These are phyloP conservation scores for Hozukius guyotensis DNA, from an alignment of 2,797 vertebrate genomes.

Conservation along the genomic window DNA sequence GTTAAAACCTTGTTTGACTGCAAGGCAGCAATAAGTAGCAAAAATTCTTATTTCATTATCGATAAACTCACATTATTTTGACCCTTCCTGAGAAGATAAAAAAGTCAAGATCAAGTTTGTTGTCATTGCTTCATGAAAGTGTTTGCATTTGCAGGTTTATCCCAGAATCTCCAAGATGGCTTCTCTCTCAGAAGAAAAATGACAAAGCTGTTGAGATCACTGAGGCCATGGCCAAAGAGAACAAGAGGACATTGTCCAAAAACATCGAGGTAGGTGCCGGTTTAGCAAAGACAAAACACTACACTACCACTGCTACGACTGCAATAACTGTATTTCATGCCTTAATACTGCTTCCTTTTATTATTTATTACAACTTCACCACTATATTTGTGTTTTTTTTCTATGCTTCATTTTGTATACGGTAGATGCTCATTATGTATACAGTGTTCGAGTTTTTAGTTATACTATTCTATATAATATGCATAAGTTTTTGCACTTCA, in stretches of 20 bases:
- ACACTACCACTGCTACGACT: background rate
- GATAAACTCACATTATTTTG: background rate
- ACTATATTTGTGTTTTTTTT: background rate
- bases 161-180: slow-evolving; percentile 96
- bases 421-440: background rate
- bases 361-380: background rate
- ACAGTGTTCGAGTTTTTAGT: background rate
- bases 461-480: too few species aligned
- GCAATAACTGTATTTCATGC: background rate
- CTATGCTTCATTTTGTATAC: background rate
- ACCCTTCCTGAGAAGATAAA: background rate
- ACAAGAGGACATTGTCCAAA: slow-evolving; percentile 84
- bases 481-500: background rate
- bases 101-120: background rate
- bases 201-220: slow-evolving; percentile 87
- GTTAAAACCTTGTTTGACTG: background rate
- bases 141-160: slow-evolving; percentile 84
- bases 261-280: slow-evolving; percentile 77
- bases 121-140: background rate
- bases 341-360: background rate
- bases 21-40: background rate
- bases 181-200: slow-evolving; percentile 90
- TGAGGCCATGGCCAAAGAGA: slow-evolving; percentile 89
- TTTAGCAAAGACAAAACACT: background rate
- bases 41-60: background rate